Conservation (phyloP, 2,113 vertebrate species). For the Meles meles region DNA sequence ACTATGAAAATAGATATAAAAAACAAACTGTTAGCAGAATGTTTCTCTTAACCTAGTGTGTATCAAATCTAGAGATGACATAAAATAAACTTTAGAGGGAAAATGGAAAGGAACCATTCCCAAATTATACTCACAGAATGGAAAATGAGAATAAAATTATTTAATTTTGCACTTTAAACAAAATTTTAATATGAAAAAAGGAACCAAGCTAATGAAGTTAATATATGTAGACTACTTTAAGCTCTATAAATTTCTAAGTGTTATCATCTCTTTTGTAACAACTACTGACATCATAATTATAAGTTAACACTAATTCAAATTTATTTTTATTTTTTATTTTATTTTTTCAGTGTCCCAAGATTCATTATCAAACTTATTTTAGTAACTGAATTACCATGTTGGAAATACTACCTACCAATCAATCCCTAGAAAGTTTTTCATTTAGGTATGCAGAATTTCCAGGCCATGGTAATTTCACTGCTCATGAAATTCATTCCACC, state of each 20-base stretch:
- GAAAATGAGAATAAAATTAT: neutral
- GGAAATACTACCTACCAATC: neutral
- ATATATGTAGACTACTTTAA: neutral
- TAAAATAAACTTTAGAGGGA: neutral
- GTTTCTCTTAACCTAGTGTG: neutral
- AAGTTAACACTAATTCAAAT: neutral
- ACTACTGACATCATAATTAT: neutral
- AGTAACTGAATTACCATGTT: neutral
- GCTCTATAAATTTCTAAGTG: neutral
- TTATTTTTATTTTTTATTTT: neutral
- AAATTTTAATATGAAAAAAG: neutral
- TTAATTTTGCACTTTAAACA: constrained; percentile 6
- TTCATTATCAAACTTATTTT: neutral
- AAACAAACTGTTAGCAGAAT: neutral
- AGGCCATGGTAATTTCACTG: neutral
- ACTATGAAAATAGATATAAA: neutral
- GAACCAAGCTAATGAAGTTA: neutral
- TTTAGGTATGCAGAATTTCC: neutral
- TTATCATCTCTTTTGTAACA: neutral
- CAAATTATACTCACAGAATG: neutral
- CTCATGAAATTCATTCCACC: neutral
- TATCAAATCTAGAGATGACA: neutral
- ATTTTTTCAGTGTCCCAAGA: too few relatives aligned
- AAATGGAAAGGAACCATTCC: neutral
- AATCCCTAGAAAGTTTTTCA: neutral